Conservation (phyloP, 2,113 vertebrate genomes). For the Trichomycterus rosablanca region DNA sequence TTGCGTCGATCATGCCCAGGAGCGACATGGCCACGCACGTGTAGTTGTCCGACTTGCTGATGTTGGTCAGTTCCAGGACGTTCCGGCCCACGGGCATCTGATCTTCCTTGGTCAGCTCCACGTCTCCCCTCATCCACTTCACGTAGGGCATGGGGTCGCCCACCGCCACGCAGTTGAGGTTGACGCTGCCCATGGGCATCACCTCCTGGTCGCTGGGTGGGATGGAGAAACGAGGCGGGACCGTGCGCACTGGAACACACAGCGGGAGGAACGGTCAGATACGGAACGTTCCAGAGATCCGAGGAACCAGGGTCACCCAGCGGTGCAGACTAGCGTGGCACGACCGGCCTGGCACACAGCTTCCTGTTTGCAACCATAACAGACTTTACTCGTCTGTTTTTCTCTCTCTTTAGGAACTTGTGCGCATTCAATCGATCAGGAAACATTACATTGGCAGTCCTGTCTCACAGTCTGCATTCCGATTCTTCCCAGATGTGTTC, state of each 20-base stretch:
- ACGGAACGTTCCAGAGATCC: too few relatives aligned
- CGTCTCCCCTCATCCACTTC: constrained; percentile 86
- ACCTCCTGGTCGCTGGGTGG: constrained; percentile 93
- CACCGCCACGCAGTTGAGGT: constrained; percentile 94
- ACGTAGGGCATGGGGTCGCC: constrained; percentile 95
- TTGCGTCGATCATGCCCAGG: constrained; percentile 89
- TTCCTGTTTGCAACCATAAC: too few relatives aligned
- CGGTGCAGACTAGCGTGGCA: too few relatives aligned
- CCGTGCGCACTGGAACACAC: constrained; percentile 86
- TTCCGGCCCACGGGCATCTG: constrained; percentile 93
- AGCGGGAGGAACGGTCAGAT: constrained; percentile 40
- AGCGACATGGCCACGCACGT: constrained; percentile 95
- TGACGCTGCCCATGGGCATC: constrained; percentile 93
- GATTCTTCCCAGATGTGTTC: too few relatives aligned
- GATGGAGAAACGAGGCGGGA: constrained; percentile 97
- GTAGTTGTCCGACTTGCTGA: constrained; percentile 88
- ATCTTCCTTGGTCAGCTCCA: constrained; percentile 87
- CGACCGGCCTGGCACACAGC: too few relatives aligned
- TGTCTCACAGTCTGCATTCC: too few relatives aligned
- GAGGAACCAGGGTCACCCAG: too few relatives aligned
- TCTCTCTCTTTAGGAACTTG: too few relatives aligned
- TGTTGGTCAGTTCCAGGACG: constrained; percentile 86
- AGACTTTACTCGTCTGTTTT: too few relatives aligned
- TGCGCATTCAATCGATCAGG: too few relatives aligned
- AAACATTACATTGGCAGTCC: too few relatives aligned